These are phyloP conservation scores for Channallabes apus DNA, from an alignment of 2,797 vertebrate genomes.

Conservation along the genomic window DNA sequence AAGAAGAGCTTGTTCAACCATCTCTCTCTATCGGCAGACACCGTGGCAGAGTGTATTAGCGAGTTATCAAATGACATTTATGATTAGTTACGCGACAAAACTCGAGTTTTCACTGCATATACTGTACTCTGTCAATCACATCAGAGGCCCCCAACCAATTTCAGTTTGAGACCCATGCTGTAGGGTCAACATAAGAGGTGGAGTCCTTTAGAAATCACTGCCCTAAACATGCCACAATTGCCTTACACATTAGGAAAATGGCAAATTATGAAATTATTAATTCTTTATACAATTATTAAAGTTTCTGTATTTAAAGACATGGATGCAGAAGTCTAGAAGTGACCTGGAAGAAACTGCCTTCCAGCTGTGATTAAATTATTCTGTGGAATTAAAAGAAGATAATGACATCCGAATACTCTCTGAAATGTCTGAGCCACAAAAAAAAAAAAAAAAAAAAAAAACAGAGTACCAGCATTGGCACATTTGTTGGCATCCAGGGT, in stretches of 20 bases:
- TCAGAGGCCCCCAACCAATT: too few species aligned
- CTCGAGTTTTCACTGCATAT: too few species aligned
- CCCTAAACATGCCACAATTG: background rate
- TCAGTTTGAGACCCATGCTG: too few species aligned
- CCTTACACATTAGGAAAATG: too few species aligned
- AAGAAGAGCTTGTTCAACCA: too few species aligned
- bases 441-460: constrained; percentile 42
- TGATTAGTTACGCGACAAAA: too few species aligned
- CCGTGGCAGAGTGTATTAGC: too few species aligned
- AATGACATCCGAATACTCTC: constrained; percentile 64
- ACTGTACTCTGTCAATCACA: too few species aligned
- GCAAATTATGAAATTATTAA: too few species aligned
- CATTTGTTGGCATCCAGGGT: constrained; percentile 66
- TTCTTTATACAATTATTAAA: background rate
- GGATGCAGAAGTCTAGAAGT: background rate
- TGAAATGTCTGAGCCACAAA: constrained; percentile 63
- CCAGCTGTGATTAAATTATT: background rate
- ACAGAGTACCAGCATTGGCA: constrained; percentile 60
- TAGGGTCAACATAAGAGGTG: too few species aligned
- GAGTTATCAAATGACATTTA: too few species aligned
- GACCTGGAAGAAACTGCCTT: background rate
- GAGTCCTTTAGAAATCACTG: background rate
- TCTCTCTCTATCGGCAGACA: too few species aligned
- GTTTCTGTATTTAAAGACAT: background rate
- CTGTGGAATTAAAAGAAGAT: constrained; percentile 55